Evolutionary conservation across 2,113 vertebrate species (phyloP), one percentile per base, ranked within the genome.

Genomic region (Oreocharis arfaki): DNA sequence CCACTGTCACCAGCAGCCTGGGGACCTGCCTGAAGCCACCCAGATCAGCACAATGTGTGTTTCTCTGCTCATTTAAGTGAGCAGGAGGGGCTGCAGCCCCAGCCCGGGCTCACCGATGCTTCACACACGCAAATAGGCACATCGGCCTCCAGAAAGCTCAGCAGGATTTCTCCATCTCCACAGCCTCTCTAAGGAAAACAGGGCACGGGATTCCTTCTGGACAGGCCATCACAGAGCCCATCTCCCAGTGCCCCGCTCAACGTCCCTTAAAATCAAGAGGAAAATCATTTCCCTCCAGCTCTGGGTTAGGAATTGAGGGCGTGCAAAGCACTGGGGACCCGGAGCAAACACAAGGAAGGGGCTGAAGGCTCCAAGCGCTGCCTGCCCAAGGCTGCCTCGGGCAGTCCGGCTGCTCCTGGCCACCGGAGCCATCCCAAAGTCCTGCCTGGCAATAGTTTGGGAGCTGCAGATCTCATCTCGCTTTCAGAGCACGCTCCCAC

Each of bases 41-140:
- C 5, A 59, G 44, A 56, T 7, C 77, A 37, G 3, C 42, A 19
- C 2, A 2, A 1, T 0, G 35, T 13, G 74, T 37, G 35, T 26
- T 87, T 37, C 47, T 22, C 11, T 7, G 59, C 85, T 37, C 11
- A 0, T 57, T 80, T 11, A 13, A n/a, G 6, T 4, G 19, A 75
- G 85, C 52, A 53, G 41, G 35, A 50, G 68, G 68, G 39, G 59
- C 79, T 30, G 52, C 74, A 81, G 37, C n/a, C 55, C 46, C 5
- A 28, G 68, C 41, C 33, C 47, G 0, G 10, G 1, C 39, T 37
- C 42, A 24, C 18, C 18, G 9, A 32, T 9, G 63, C 52, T n/a
- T 52, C 52, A 11, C 35, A 18, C 57, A 24, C 68, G 69, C 60
- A 89, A 57, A 94, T 6, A 9, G 49, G 55, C 81, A 52, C 53